These are phyloP conservation scores for Sphecodes monilicornis DNA, from an alignment of 2,888 invertebrate species.

Conservation along the genomic window DNA sequence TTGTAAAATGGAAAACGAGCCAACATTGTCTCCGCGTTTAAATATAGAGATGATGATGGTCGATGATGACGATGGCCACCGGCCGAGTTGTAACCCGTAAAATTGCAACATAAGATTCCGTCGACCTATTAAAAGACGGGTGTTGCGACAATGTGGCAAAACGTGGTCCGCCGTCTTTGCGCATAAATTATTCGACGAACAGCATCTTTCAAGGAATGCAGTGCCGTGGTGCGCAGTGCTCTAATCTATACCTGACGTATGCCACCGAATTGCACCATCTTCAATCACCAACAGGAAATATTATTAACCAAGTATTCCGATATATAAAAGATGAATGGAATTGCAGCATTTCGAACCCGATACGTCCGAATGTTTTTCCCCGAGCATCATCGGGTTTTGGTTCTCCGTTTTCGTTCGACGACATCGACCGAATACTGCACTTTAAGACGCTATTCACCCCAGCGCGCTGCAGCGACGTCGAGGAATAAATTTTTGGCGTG, in stretches of 20 bases:
- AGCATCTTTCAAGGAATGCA: neutral
- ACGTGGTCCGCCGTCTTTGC: neutral
- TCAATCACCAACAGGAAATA: neutral
- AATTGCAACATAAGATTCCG: neutral
- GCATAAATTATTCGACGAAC: neutral
- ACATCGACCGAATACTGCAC: neutral
- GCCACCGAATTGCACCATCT: neutral
- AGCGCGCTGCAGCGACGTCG: neutral
- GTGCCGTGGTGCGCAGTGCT: neutral
- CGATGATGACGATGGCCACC: too few relatives aligned
- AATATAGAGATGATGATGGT: too few relatives aligned
- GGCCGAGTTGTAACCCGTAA: too few relatives aligned
- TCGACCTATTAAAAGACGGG: neutral
- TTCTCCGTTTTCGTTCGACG: neutral
- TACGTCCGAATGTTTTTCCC: neutral
- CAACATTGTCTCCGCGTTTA: too few relatives aligned
- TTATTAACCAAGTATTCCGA: too few relatives aligned
- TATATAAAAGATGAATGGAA: neutral
- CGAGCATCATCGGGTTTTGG: neutral
- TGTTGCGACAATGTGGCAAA: neutral
- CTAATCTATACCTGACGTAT: neutral
- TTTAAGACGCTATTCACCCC: slow-evolving; percentile 1
- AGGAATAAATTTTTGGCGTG: slow-evolving; percentile 2
- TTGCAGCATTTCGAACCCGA: neutral
- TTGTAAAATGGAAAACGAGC: too few relatives aligned